Evolutionary conservation across 2,113 vertebrate genomes (phyloP).

Genomic region (Ranitomeya variabilis): DNA sequence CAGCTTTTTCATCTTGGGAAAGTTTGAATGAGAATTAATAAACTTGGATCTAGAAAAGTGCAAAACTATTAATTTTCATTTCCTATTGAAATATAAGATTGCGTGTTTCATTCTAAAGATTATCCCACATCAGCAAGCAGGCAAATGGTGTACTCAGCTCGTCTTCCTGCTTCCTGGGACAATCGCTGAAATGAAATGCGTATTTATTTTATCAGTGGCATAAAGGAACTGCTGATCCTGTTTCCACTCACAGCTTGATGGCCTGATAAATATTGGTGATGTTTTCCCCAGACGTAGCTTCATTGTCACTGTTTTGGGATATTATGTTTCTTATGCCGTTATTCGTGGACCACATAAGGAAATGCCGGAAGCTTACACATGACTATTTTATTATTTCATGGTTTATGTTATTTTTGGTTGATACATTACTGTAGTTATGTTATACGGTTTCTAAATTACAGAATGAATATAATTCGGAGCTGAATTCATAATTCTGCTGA

Average conservation of each 20-base stretch:
- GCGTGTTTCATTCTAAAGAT: slow-evolving; percentile 1
- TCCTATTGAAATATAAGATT: slow-evolving; percentile 22
- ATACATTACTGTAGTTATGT: too few relatives aligned
- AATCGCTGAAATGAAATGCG: slow-evolving; percentile 41
- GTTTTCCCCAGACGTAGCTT: slow-evolving; percentile 32
- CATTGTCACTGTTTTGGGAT: not conserved
- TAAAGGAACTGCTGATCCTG: slow-evolving; percentile 39
- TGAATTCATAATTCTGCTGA: too few relatives aligned
- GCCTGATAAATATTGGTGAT: slow-evolving; percentile 28
- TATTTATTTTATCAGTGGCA: slow-evolving; percentile 39
- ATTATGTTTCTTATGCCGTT: not conserved
- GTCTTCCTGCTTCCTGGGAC: slow-evolving; percentile 28
- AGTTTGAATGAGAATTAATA: slow-evolving; percentile 15
- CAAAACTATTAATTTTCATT: slow-evolving; percentile 3
- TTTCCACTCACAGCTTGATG: slow-evolving; percentile 33
- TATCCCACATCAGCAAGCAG: slow-evolving; percentile 23
- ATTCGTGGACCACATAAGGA: slow-evolving; percentile 8
- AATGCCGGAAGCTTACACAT: not conserved
- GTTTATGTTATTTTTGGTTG: too few relatives aligned
- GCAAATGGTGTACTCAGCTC: slow-evolving; percentile 7
- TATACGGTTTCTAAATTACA: too few relatives aligned
- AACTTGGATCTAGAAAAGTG: not conserved
- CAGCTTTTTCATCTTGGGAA: not conserved
- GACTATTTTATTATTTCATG: not conserved
- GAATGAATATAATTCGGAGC: too few relatives aligned